Conservation (phyloP, 1,140 invertebrate genomes). For the Drosophila ambigua region DNA sequence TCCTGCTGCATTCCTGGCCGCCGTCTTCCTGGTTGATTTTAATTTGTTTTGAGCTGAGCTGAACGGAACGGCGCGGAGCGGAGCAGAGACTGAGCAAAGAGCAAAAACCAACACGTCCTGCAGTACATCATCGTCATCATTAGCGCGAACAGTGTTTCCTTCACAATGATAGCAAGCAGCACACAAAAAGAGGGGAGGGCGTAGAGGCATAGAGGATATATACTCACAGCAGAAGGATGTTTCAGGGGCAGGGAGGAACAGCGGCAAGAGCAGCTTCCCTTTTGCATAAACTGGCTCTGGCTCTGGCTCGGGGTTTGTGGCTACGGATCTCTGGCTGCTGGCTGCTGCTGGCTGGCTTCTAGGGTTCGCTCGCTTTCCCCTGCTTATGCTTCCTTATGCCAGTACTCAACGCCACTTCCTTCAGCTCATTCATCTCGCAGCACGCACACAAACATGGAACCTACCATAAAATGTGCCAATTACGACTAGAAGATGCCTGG, state of each 20-base stretch:
- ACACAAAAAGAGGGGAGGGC: constrained; percentile 5
- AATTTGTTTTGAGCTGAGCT: constrained; percentile 74
- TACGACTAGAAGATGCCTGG: no score
- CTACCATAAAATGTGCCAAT: not conserved
- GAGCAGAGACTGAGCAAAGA: constrained; percentile 62
- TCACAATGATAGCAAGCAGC: constrained; percentile 47
- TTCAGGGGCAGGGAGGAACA: not conserved
- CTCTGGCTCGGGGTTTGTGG: constrained; percentile 9
- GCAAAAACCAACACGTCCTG: constrained; percentile 77
- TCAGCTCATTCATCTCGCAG: constrained; percentile 72
- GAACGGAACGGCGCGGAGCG: constrained; percentile 17
- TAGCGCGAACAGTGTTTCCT: constrained; percentile 67
- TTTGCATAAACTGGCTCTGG: constrained; percentile 47
- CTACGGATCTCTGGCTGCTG: no score
- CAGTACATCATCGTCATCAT: constrained; percentile 80
- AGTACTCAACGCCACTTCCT: constrained; percentile 80
- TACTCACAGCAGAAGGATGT: not conserved
- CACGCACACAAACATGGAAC: constrained; percentile 38
- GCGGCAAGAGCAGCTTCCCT: constrained; percentile 27
- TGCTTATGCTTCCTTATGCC: constrained; percentile 76
- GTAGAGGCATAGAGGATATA: not conserved
- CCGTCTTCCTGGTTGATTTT: constrained; percentile 68
- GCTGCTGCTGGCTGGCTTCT: no score
- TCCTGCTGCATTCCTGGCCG: constrained; percentile 11
- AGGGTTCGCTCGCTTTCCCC: constrained; percentile 45